Percentiles rank a stretch among this genome's conserved stretches.
Evolutionary conservation across 1,140 invertebrate genomes (phyloP).

Genomic region (Lerema accius): DNA sequence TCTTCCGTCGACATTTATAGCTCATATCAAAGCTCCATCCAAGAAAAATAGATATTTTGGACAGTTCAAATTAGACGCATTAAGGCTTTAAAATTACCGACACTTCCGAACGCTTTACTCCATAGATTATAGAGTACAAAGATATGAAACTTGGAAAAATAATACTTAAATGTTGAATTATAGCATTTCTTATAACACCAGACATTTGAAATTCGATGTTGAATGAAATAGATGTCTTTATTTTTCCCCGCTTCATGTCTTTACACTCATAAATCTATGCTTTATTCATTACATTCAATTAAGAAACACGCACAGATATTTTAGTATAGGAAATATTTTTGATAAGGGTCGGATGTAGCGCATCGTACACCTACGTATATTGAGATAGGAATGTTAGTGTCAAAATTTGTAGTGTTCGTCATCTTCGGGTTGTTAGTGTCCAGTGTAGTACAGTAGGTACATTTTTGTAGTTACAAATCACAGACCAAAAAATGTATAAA

Average conservation of each 20-base stretch:
- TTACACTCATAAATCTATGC: not conserved
- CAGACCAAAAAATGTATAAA: no score
- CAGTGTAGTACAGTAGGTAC: slow-evolving; percentile 4
- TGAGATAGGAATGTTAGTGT: slow-evolving; percentile 18
- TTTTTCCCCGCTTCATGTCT: not conserved
- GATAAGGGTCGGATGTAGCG: slow-evolving; percentile 46
- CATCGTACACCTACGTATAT: slow-evolving; percentile 23
- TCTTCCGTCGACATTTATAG: slow-evolving; percentile 52
- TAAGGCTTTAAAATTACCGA: slow-evolving; percentile 27
- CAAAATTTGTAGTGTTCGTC: slow-evolving; percentile 23
- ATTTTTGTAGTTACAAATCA: no score
- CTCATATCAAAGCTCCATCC: slow-evolving; percentile 78
- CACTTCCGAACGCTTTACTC: slow-evolving; percentile 25
- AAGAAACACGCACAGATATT: slow-evolving; percentile 67
- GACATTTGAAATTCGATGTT: not conserved
- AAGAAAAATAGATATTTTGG: slow-evolving; percentile 53
- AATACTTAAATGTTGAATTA: no score
- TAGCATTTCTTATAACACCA: no score
- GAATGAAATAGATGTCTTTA: not conserved
- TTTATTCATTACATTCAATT: slow-evolving; percentile 24
- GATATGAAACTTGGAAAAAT: not conserved
- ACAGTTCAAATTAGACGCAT: slow-evolving; percentile 37
- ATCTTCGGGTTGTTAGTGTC: slow-evolving; percentile 20
- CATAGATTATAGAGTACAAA: not conserved
- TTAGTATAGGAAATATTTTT: slow-evolving; percentile 66